phyloP scores from a whole-genome alignment of 2,888 invertebrate species.

The Protodeltote pygarga region DNA sequence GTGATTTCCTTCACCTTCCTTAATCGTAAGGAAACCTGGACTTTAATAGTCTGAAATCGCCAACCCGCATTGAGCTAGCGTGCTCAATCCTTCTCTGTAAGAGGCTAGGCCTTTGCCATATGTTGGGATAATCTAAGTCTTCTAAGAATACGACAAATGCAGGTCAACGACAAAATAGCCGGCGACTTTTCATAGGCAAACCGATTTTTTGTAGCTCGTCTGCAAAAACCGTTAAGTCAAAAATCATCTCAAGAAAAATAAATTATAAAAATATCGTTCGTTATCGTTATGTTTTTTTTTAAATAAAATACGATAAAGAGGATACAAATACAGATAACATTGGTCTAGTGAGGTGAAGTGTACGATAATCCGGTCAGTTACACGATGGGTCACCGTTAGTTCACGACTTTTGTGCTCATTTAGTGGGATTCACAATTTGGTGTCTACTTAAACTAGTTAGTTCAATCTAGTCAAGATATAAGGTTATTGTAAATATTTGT shows the following conservation, averaged over 20 bases:
- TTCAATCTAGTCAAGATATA: too few species aligned
- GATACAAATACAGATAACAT: not conserved
- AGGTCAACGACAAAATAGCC: not conserved
- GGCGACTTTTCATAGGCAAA: constrained; percentile 1
- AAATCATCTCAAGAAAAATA: constrained; percentile 18
- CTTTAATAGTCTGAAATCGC: too few species aligned
- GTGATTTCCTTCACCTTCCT: too few species aligned
- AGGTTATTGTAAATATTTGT: not conserved
- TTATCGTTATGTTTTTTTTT: too few species aligned
- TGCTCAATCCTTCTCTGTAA: too few species aligned
- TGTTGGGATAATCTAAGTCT: too few species aligned
- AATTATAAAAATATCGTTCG: constrained; percentile 1
- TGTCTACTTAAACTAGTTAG: too few species aligned
- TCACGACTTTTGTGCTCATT: constrained; percentile 1
- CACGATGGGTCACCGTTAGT: constrained; percentile 13
- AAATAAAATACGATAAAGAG: too few species aligned
- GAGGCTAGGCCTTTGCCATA: too few species aligned
- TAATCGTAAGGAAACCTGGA: too few species aligned
- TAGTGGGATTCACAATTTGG: constrained; percentile 5
- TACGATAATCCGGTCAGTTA: constrained; percentile 8
- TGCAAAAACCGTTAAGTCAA: not conserved
- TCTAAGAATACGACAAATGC: not conserved
- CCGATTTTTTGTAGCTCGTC: constrained; percentile 4
- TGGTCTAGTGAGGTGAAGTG: not conserved
- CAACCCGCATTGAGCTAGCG: too few species aligned